Evolutionary conservation across 2,888 invertebrate species (phyloP), one percentile per base, ranked within the genome.

Genomic region (Agonopterix subpropinquella): DNA sequence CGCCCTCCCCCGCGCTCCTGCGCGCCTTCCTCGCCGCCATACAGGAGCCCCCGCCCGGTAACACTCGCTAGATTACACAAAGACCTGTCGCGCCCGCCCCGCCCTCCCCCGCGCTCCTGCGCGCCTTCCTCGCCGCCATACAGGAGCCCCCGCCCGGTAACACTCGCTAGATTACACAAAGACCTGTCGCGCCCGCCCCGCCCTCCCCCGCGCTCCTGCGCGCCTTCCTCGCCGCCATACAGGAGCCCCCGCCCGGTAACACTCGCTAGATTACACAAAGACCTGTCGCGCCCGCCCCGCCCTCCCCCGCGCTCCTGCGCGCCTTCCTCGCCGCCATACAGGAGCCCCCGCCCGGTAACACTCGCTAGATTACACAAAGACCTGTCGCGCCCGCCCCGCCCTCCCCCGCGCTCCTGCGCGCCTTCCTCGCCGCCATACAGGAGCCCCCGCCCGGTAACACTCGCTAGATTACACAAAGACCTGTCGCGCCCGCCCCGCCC

Each of bases 341-440:
- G 3, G 54, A 64, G 8, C 75, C 77, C 39, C 76, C 77, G 0
- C 53, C 64, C 13, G 74, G 84, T 84, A 58, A 42, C 42, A 42
- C 8, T 11, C 39, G 10, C 39, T 42, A 42, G 13, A 11, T 11
- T 3, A 36, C 35, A 45, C 36, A 8, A 78, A 0, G 88, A 89
- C 70, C 52, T 89, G 60, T 74, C 87, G 53, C 71, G 89, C 45
- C 77, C 36, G 53, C 44, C 42, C 73, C 73, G 53, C 88, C 88
- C 35, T 57, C 72, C 11, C 57, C 66, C 4, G 70, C 58, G 2
- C 64, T 87, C 35, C 57, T 84, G 51, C 56, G 58, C 0, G 59
- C 73, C 4, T 77, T 83, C 60, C 68, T 81, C 15, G 8, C 47
- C 42, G 67, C 70, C 2, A 57, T 83, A 44, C 53, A 53, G 3